Percentiles rank a stretch among this genome's conserved stretches.
Conservation (phyloP, 2,797 vertebrate species). For the Glyptemys insculpta region DNA sequence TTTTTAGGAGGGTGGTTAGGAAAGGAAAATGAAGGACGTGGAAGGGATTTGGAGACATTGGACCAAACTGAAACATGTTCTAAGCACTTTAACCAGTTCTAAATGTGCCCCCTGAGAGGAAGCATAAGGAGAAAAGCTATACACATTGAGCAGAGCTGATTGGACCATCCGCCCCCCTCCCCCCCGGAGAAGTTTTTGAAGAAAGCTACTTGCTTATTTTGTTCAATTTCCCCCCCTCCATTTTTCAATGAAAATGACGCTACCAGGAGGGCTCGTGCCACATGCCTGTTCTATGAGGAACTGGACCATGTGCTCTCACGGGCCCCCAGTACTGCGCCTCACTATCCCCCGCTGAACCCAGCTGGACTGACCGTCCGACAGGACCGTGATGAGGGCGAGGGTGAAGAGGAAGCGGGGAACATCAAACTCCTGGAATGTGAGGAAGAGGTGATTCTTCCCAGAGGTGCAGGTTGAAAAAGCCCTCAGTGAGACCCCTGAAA, state of each 20-base stretch:
- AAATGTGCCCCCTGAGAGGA: not conserved
- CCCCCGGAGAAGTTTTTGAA: too few relatives aligned
- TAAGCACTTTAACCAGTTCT: not conserved
- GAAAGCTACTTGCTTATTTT: not conserved
- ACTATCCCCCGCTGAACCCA: not conserved
- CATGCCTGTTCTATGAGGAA: not conserved
- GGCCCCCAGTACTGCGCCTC: not conserved
- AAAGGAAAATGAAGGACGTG: not conserved
- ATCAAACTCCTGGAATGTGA: too few relatives aligned
- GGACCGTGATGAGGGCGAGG: not conserved
- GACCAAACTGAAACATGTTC: not conserved
- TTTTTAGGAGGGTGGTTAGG: not conserved
- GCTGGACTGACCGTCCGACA: not conserved
- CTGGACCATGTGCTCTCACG: not conserved
- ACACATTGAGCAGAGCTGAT: fast-evolving
- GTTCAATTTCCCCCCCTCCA: not conserved
- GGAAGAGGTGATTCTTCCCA: not conserved
- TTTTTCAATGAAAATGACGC: not conserved
- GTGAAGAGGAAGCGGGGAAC: not conserved
- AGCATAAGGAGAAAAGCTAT: not conserved
- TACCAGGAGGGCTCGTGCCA: not conserved
- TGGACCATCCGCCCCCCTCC: fast-evolving
- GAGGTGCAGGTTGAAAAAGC: not conserved
- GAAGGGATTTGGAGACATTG: not conserved
- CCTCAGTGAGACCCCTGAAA: not conserved